Base-by-base conservation (phyloP, 1,140 invertebrate species). In the Andricus grossulariae region DNA sequence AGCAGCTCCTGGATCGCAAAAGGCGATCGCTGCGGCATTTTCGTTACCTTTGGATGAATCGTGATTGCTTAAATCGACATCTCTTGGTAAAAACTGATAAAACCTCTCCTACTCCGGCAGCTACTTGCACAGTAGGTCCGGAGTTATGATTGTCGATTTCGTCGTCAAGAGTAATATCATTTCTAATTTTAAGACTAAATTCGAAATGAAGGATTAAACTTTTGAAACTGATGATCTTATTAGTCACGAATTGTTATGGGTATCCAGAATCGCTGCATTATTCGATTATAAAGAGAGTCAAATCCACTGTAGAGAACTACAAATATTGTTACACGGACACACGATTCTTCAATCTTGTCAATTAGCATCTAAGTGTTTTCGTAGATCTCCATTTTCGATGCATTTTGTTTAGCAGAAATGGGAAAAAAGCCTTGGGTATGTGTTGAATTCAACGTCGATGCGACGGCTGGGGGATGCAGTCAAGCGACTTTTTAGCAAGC, bases 1-100 rank as follows among this genome's bases (percentile, higher is more conserved):
- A 98, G 92, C 82, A 98, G 93, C 92, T 98, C 97, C 90, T 98
- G 97, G 87, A 98, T 98, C 81, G 96, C 97, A 91, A 98, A 98
- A 18, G 97, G 96, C 80, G 96, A 97, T 83, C 97, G 93, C 90
- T 97, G 96, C 80, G 96, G 96, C 93, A 96, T 94, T 71, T 90
- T 90, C 71, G 81, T 74, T 57, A 79, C 71, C 73, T 86, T 79
- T 49, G 76, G 54, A 66, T 81, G 60, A 77, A 82, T 84, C 39
- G n/a, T 82, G 66, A 54, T 39, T 5, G 4, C 32, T 84, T 72
- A 83, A 57, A 82, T 80, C 75, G 79, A 75, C 82, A 85, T 85
- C 32, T 76, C 81, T 50, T 50, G 11, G 18, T 50, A 21, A 72
- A 50, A 66, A 66, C 25, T 25, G 8, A 66, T 25, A 32, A 66